Percentiles rank a stretch among this genome's conserved stretches.
Evolutionary conservation across 2,888 invertebrate species (phyloP).

Genomic region (Epistrophe grossulariae): DNA sequence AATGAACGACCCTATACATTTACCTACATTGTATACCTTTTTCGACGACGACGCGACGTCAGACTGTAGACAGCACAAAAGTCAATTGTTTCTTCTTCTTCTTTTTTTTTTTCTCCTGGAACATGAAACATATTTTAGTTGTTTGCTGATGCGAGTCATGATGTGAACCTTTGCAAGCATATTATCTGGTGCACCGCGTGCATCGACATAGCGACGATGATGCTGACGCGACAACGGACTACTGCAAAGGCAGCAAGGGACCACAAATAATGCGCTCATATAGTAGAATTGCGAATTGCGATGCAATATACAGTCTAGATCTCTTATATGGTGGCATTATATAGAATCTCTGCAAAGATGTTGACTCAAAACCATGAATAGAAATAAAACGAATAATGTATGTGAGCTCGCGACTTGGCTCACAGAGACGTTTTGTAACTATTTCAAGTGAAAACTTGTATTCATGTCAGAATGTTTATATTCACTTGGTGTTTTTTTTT

Average conservation of each 20-base stretch:
- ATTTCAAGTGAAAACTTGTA: slow-evolving; percentile 57
- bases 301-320: slow-evolving; percentile 46
- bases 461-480: slow-evolving; percentile 52
- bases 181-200: slow-evolving; percentile 35
- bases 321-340: slow-evolving; percentile 1
- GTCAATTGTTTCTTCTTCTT: slow-evolving; percentile 37
- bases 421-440: slow-evolving; percentile 42
- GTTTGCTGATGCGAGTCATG: slow-evolving; percentile 47
- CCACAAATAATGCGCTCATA: slow-evolving; percentile 9
- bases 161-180: slow-evolving; percentile 49
- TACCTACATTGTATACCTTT: background rate
- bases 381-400: slow-evolving; percentile 58
- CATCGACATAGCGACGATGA: background rate
- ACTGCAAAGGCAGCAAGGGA: background rate
- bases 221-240: background rate
- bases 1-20: no score
- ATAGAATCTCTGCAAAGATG: background rate
- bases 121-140: slow-evolving; percentile 47
- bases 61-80: background rate
- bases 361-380: slow-evolving; percentile 20
- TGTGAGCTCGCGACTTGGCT: background rate
- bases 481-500: slow-evolving; percentile 23
- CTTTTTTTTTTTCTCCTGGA: no score
- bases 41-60: background rate
- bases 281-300: slow-evolving; percentile 12